Percentiles rank a stretch among this genome's conserved stretches.
phyloP scores from a whole-genome alignment of 2,797 vertebrate genomes.

The Simalia tracyae region DNA sequence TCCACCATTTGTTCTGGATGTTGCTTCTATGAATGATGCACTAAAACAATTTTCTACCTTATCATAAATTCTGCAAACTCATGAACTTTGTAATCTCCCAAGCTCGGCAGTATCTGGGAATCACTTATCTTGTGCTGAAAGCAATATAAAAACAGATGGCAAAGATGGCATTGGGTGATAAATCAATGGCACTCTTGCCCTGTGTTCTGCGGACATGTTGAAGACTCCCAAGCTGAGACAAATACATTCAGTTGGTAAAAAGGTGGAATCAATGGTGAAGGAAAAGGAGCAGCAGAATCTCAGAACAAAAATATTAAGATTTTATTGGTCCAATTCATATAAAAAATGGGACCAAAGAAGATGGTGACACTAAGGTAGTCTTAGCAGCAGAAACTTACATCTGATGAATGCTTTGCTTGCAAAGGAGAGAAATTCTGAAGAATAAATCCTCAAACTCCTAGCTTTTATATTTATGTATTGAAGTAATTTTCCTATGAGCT shows the following conservation, averaged over 20 bases:
- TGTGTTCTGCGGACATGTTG: background rate
- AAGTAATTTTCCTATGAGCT: background rate
- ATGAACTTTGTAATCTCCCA: constrained; percentile 68
- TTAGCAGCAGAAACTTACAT: background rate
- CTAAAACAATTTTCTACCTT: constrained; percentile 65
- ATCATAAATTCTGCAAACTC: constrained; percentile 68
- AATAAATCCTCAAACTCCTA: background rate
- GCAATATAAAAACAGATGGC: constrained; percentile 72
- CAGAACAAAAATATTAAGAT: no score
- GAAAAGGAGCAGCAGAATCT: background rate
- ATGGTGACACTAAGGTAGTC: background rate
- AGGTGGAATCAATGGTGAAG: background rate
- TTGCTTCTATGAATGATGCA: constrained; percentile 59
- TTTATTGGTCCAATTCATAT: background rate
- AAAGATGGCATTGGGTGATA: constrained; percentile 56
- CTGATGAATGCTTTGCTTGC: background rate
- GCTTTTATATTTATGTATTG: background rate
- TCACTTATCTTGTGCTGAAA: constrained; percentile 69
- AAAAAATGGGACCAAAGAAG: background rate
- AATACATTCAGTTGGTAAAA: constrained; percentile 23
- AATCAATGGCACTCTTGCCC: constrained; percentile 52
- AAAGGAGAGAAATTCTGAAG: background rate
- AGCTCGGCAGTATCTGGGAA: constrained; percentile 63
- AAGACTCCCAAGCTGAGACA: constrained; percentile 31
- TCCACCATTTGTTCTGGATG: constrained; percentile 54